Percentiles rank a stretch among this genome's conserved stretches.
Evolutionary conservation across 1,140 invertebrate genomes (phyloP).

Genomic region (Papilio glaucus): DNA sequence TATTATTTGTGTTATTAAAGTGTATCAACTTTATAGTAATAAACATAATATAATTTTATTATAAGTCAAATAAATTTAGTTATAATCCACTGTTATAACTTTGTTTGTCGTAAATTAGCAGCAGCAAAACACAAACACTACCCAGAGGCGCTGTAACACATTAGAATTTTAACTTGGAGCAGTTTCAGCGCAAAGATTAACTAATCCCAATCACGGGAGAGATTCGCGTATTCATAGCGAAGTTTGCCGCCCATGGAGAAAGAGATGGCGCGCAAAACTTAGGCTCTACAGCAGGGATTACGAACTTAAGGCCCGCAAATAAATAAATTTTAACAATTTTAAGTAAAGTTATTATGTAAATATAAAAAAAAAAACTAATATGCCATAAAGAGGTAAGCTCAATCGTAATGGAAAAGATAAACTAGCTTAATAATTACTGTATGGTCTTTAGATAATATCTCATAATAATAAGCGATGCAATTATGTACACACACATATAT

Average conservation of each 20-base stretch:
- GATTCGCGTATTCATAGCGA: conserved; percentile 71
- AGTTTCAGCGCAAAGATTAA: conserved; percentile 68
- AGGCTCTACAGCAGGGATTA: conserved; percentile 21
- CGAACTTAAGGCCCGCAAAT: conserved; percentile 16
- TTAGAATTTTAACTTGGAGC: conserved; percentile 75
- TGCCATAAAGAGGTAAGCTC: conserved; percentile 19
- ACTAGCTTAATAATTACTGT: too few relatives aligned
- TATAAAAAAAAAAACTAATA: neutral
- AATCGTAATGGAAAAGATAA: too few relatives aligned
- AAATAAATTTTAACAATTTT: neutral
- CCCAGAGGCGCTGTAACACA: conserved; percentile 68
- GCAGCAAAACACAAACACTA: conserved; percentile 49
- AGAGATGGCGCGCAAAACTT: conserved; percentile 40
- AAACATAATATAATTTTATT: conserved; percentile 2
- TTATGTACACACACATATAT: too few relatives aligned
- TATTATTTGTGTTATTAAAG: neutral
- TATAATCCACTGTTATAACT: conserved; percentile 39
- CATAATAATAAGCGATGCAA: too few relatives aligned
- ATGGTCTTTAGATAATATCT: too few relatives aligned
- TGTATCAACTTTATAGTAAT: neutral
- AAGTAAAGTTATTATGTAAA: neutral
- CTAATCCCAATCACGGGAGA: conserved; percentile 77
- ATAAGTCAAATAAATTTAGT: conserved; percentile 13
- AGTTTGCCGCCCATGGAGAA: conserved; percentile 65
- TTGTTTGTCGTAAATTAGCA: conserved; percentile 41